Conservation (phyloP, 2,888 invertebrate genomes). For the Lasioglossum pauxillum region DNA sequence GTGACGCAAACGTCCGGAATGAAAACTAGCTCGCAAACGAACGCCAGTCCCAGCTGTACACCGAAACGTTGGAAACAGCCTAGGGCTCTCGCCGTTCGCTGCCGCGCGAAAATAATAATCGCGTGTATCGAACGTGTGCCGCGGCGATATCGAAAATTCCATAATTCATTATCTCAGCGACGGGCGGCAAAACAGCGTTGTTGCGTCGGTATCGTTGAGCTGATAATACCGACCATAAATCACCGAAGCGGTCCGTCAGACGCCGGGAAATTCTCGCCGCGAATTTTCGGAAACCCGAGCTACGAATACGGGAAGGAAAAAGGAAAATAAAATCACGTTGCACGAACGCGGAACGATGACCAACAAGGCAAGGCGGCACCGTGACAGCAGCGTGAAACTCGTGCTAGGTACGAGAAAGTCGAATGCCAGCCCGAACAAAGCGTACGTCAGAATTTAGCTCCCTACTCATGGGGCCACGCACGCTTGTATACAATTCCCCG, state of each 20-base stretch:
- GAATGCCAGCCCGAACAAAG: slow-evolving; percentile 59
- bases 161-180: slow-evolving; percentile 15
- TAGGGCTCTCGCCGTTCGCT: background rate
- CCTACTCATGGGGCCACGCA: slow-evolving; percentile 28
- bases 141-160: slow-evolving; percentile 29
- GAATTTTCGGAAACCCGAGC: background rate
- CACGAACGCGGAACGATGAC: slow-evolving; percentile 42
- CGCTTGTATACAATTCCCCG: slow-evolving; percentile 22
- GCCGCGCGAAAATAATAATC: slow-evolving; percentile 3
- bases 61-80: background rate
- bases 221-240: slow-evolving; percentile 26
- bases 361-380: slow-evolving; percentile 54
- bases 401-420: slow-evolving; percentile 67
- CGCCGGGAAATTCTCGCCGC: background rate
- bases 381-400: slow-evolving; percentile 63
- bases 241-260: background rate
- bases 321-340: slow-evolving; percentile 12
- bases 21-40: slow-evolving; percentile 6
- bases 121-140: background rate
- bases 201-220: background rate
- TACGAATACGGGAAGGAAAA: background rate
- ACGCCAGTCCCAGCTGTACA: background rate
- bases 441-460: slow-evolving; percentile 59
- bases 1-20: slow-evolving; percentile 4
- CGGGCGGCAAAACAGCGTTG: slow-evolving; percentile 9